A percentile compares a stretch with the other conserved stretches of the same genome.
phyloP scores from a whole-genome alignment of 2,888 invertebrate species.

The Saturnia pavonia region DNA sequence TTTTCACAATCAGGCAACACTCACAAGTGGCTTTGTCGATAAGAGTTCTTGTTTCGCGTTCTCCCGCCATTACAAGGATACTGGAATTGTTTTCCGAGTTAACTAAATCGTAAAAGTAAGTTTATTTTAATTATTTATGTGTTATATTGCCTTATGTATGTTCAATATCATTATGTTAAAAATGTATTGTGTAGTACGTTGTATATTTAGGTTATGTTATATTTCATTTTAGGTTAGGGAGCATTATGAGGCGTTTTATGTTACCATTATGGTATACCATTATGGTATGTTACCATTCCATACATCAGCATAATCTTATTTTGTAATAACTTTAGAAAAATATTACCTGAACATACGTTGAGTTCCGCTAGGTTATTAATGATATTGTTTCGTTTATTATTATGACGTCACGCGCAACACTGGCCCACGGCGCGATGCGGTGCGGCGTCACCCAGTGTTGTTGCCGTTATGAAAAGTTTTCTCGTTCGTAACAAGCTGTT shows the following conservation, averaged over 20 bases:
- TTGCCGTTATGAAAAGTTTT: not conserved
- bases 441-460: slow-evolving; percentile 1
- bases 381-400: slow-evolving; percentile 8
- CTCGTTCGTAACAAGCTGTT: too few relatives aligned
- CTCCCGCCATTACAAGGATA: slow-evolving; percentile 22
- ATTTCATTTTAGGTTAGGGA: slow-evolving; percentile 6
- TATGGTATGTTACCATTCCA: too few relatives aligned
- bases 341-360: not conserved
- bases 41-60: slow-evolving; percentile 31
- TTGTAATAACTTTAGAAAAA: not conserved
- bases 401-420: slow-evolving; percentile 6
- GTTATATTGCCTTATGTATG: not conserved
- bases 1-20: slow-evolving; percentile 13
- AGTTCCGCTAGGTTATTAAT: not conserved
- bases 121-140: not conserved
- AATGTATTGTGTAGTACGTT: not conserved
- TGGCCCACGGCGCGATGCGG: not conserved
- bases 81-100: slow-evolving; percentile 11
- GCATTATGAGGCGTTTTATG: not conserved
- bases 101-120: slow-evolving; percentile 7
- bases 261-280: too few relatives aligned
- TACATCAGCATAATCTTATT: not conserved
- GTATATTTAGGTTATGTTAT: not conserved
- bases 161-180: not conserved
- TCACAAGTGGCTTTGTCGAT: slow-evolving; percentile 27